Percentiles rank a stretch among this genome's conserved stretches.
Evolutionary conservation across 37 sponge, comb jelly and placozoan species (phyloP).

Genomic region (Oopsacas minuta): DNA sequence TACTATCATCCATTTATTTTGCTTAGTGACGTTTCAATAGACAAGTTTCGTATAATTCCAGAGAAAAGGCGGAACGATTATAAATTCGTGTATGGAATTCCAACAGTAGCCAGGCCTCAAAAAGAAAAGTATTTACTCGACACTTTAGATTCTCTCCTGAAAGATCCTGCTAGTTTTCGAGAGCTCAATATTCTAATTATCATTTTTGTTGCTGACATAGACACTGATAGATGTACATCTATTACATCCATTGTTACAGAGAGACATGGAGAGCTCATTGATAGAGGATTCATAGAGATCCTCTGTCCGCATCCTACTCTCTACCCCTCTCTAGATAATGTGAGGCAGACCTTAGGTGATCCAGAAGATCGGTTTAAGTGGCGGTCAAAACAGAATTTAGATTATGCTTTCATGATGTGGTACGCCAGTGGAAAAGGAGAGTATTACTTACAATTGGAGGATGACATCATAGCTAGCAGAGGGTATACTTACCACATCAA

Average conservation of each 20-base stretch:
- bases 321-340: constrained; percentile 6
- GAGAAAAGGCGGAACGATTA: neutral
- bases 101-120: neutral
- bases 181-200: neutral
- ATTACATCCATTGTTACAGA: neutral
- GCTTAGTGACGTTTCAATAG: neutral
- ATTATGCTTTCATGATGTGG: constrained; percentile 7
- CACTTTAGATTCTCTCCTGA: neutral
- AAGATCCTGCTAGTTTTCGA: neutral
- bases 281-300: constrained; percentile 10
- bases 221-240: constrained; percentile 4
- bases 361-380: constrained; percentile 12
- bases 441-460: constrained; percentile 24
- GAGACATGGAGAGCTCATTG: neutral
- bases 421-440: neutral
- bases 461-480: constrained; percentile 21
- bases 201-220: constrained; percentile 25
- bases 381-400: constrained; percentile 26
- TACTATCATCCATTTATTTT: neutral
- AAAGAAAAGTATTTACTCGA: neutral
- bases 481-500: neutral
- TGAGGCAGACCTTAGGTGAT: constrained; percentile 6
- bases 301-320: constrained; percentile 9
- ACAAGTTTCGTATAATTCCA: neutral
- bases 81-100: neutral